Conservation (phyloP, 2,113 vertebrate genomes). For the Okapia johnstoni region DNA sequence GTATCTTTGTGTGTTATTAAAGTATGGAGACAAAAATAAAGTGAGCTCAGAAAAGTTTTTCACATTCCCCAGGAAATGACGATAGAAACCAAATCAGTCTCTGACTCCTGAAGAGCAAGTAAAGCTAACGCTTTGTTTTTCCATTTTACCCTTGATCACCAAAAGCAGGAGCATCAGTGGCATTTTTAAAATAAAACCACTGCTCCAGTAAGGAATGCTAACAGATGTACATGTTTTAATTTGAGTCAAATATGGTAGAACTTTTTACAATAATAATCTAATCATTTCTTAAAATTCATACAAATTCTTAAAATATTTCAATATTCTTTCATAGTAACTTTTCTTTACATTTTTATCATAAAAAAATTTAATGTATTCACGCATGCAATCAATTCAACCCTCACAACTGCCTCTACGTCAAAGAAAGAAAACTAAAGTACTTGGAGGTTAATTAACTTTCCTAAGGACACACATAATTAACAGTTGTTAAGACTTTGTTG, state of each 20-base stretch:
- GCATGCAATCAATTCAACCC: neutral
- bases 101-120: neutral
- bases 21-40: constrained; percentile 33
- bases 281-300: neutral
- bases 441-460: neutral
- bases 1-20: constrained; percentile 32
- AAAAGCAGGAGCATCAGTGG: neutral
- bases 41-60: constrained; percentile 12
- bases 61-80: constrained; percentile 1
- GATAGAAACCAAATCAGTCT: neutral
- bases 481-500: neutral
- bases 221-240: neutral
- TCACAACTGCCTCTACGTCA: neutral
- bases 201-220: neutral
- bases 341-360: neutral
- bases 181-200: constrained; percentile 35
- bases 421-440: neutral
- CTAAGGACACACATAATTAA: neutral
- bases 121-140: neutral
- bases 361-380: neutral
- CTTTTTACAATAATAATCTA: neutral
- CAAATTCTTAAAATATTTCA: constrained; percentile 29
- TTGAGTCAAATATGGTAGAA: neutral
- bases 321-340: neutral
- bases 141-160: neutral